A percentile compares a stretch with the other conserved stretches of the same genome.
These are phyloP conservation scores for Metaphire vulgaris DNA, from an alignment of 1,140 invertebrate species.

Conservation along the genomic window DNA sequence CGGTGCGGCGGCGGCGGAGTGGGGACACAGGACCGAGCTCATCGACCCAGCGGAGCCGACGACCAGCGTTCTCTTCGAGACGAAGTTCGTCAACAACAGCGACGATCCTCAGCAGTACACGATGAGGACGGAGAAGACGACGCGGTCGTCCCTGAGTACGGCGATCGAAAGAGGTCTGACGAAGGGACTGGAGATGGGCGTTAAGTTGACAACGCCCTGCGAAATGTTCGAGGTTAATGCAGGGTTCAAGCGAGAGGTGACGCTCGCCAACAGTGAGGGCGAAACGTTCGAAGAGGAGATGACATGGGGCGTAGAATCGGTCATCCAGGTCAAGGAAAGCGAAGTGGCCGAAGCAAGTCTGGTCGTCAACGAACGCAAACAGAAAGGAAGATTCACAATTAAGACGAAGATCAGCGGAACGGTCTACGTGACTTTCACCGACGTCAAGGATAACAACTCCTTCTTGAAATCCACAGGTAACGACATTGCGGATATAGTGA, in stretches of 20 bases:
- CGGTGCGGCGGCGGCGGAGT: background rate
- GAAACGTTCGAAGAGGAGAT: conserved; percentile 50
- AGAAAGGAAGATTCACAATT: conserved; percentile 43
- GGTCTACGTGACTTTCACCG: conserved; percentile 49
- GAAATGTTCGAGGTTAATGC: conserved; percentile 52
- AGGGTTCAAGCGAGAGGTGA: conserved; percentile 55
- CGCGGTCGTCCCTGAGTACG: conserved; percentile 46
- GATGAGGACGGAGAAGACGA: conserved; percentile 54
- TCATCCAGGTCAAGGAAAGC: conserved; percentile 49
- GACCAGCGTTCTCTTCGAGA: background rate
- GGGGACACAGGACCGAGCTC: background rate
- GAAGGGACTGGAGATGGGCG: conserved; percentile 52
- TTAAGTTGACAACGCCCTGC: conserved; percentile 54
- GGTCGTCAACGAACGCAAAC: conserved; percentile 50
- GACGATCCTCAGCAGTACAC: conserved; percentile 52
- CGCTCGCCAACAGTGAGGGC: conserved; percentile 51
- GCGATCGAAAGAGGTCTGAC: conserved; percentile 51
- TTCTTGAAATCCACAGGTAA: conserved; percentile 38
- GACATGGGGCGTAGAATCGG: conserved; percentile 54
- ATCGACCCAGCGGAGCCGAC: background rate
- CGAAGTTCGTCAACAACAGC: conserved; percentile 25
- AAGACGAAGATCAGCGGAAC: conserved; percentile 45
- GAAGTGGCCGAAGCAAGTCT: conserved; percentile 51
- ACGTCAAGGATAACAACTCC: conserved; percentile 48
- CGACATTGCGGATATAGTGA: conserved; percentile 15